These are phyloP conservation scores for Thunnus thynnus DNA, from an alignment of 2,113 vertebrate genomes.

Conservation along the genomic window DNA sequence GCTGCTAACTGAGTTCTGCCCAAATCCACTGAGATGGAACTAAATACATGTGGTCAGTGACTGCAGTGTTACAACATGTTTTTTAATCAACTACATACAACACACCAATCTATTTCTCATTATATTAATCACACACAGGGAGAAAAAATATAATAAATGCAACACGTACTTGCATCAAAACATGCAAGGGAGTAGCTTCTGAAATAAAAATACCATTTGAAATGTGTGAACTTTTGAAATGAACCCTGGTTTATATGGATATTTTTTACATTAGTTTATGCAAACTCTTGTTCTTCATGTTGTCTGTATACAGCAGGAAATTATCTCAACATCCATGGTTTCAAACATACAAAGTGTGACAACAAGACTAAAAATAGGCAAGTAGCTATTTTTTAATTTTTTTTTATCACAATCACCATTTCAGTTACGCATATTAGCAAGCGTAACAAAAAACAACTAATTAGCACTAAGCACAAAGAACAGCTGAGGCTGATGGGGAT, in stretches of 20 bases:
- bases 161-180: too few species aligned
- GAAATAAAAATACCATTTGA: background rate
- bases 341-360: background rate
- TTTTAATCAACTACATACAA: background rate
- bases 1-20: background rate
- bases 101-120: background rate
- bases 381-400: too few species aligned
- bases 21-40: conserved; percentile 4
- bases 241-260: background rate
- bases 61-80: background rate
- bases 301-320: background rate
- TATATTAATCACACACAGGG: background rate
- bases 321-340: background rate
- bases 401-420: too few species aligned
- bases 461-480: background rate
- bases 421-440: too few species aligned
- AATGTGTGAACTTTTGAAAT: background rate
- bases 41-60: background rate
- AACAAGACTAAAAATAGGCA: background rate
- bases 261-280: too few species aligned
- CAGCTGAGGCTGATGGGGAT: conserved; percentile 5
- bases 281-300: background rate
- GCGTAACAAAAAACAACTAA: background rate
- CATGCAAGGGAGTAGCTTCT: background rate
- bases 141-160: background rate